These are phyloP conservation scores for Heliocidaris tuberculata DNA, from an alignment of 35 echinoderm and acorn worm species.

Conservation along the genomic window DNA sequence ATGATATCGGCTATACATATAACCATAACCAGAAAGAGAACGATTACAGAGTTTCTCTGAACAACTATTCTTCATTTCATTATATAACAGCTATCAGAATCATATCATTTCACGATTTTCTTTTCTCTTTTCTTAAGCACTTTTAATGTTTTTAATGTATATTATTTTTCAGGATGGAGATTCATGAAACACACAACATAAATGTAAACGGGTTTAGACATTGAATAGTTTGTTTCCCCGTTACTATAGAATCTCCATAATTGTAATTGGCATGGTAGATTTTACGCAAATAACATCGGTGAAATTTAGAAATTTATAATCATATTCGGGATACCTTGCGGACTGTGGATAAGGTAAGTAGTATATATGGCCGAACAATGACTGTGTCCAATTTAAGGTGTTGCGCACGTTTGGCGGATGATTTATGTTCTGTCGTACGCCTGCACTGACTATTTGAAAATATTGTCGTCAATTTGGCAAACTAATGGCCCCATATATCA, in stretches of 20 bases:
- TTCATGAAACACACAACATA: too few species aligned
- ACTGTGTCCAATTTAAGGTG: constrained; percentile 2
- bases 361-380: neutral
- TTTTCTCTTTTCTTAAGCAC: neutral
- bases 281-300: neutral
- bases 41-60: too few species aligned
- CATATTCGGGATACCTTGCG: neutral
- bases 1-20: too few species aligned
- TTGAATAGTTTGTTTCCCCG: neutral
- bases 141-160: neutral
- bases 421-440: constrained; percentile 38
- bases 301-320: neutral
- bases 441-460: constrained; percentile 47
- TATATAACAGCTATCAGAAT: too few species aligned
- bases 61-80: too few species aligned
- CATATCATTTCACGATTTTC: too few species aligned
- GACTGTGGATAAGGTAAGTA: neutral
- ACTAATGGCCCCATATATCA: constrained; percentile 44
- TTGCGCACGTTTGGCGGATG: constrained; percentile 9
- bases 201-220: too few species aligned
- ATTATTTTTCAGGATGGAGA: too few species aligned
- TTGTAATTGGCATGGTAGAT: neutral
- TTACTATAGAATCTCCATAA: neutral
- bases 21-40: too few species aligned
- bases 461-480: constrained; percentile 52